Base-by-base conservation (phyloP, 2,888 invertebrate genomes). In the Agrochola litura region DNA sequence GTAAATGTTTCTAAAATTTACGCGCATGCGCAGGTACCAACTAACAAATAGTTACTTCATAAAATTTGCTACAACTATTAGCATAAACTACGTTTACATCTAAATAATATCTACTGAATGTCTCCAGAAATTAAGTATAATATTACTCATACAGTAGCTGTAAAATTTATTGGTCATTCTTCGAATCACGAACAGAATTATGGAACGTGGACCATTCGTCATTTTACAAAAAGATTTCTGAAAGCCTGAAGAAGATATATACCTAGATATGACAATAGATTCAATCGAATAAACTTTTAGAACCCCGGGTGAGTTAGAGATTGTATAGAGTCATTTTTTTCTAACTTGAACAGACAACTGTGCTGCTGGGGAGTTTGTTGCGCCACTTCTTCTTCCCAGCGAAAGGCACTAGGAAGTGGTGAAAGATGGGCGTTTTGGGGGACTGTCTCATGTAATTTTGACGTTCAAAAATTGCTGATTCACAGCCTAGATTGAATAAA, bases 1-100 rank as follows among this genome's bases (percentile, higher is more conserved):
- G 25, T 61, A 37, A 68, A 68, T 73, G n/a, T 49, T 67, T 30
- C 6, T 30, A 41, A 79, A 69, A 73, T 78, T 65, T 67, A 78
- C 54, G 6, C 30, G 63, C 12, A 64, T 70, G 25, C 49, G 9
- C 43, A 37, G 52, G 16, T 79, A 60, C 30, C 14, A 52, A n/a
- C 22, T 41, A 71, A 63, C 43, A n/a, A 68, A 77, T 60, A 67
- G n/a, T 46, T 46, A 58, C n/a, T 56, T 63, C 16, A 66, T 52
- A 66, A 56, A 65, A 66, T 60, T 60, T 6, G 49, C 56, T 46
- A n/a, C 14, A 71, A 56, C 49, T 70, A 61, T 73, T 30, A 63
- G 37, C 52, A 52, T 73, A 61, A 66, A 78, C 25, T 77, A 49
- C 22, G 41, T 82, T 54, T 49, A 19, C 22, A n/a, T 49, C 56